These are phyloP conservation scores for Felis chaus DNA, from an alignment of 2,113 vertebrate genomes.

Conservation along the genomic window DNA sequence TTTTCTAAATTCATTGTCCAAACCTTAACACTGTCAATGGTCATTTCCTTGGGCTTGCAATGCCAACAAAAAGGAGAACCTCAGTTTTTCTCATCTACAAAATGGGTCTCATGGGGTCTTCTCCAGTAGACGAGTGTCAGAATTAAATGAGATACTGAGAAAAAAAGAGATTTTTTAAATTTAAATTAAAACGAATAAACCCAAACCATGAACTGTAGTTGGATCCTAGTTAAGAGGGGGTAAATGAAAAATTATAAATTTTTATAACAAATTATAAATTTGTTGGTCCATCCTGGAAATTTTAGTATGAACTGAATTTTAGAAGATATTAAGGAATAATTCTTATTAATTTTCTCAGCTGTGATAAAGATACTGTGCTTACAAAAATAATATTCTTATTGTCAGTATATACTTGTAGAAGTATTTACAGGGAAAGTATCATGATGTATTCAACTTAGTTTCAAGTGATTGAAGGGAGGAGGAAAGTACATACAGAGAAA, in stretches of 20 bases:
- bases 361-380: neutral
- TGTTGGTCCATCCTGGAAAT: neutral
- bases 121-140: neutral
- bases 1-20: conserved; percentile 10
- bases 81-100: neutral
- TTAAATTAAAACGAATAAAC: conserved; percentile 25
- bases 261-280: neutral
- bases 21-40: neutral
- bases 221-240: neutral
- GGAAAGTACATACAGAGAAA: neutral
- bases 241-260: neutral
- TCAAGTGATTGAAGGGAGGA: neutral
- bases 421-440: neutral
- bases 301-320: neutral
- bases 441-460: neutral
- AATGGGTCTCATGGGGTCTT: neutral
- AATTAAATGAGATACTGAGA: neutral
- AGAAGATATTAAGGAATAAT: neutral
- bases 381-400: neutral
- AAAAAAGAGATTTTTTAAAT: conserved; percentile 36
- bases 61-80: neutral
- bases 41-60: neutral
- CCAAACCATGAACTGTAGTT: conserved; percentile 5
- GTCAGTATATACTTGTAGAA: neutral
- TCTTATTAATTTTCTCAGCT: neutral